Conservation (phyloP, 2,888 invertebrate genomes). For the Tenthredo amoena region DNA sequence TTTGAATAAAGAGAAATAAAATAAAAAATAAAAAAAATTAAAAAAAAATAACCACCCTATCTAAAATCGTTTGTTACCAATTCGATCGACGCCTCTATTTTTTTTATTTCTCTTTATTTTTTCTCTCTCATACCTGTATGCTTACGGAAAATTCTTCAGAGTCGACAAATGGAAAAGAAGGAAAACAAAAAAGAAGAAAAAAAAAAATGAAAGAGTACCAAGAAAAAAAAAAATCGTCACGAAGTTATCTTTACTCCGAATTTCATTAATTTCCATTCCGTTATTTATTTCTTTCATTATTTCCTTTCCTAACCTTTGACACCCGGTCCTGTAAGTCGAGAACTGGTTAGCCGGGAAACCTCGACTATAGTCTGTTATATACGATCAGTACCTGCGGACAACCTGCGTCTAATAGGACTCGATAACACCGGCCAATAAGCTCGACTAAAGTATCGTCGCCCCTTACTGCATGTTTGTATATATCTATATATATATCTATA, state of each 20-base stretch:
- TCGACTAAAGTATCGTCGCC: constrained; percentile 65
- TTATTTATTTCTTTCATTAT: neutral
- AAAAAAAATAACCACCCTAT: neutral
- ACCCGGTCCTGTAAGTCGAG: constrained; percentile 32
- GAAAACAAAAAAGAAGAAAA: neutral
- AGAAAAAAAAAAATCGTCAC: constrained; percentile 73
- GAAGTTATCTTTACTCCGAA: constrained; percentile 66
- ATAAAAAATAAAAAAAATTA: neutral
- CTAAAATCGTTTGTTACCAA: constrained; percentile 37
- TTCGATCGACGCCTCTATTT: neutral
- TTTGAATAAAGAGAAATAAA: neutral
- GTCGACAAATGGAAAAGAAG: neutral
- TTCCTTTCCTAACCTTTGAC: constrained; percentile 17
- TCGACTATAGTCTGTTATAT: constrained; percentile 59
- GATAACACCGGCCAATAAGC: constrained; percentile 72
- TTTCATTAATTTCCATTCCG: neutral
- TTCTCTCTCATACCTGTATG: neutral
- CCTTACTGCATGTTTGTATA: neutral
- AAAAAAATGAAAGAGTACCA: neutral
- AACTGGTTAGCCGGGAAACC: constrained; percentile 18
- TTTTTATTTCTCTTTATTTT: neutral
- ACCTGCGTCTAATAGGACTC: constrained; percentile 72
- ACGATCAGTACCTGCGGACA: constrained; percentile 68
- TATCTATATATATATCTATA: neutral
- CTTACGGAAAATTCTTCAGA: neutral